Base-by-base conservation (phyloP, 2,113 vertebrate species). In the Muntiacus muntjak region DNA sequence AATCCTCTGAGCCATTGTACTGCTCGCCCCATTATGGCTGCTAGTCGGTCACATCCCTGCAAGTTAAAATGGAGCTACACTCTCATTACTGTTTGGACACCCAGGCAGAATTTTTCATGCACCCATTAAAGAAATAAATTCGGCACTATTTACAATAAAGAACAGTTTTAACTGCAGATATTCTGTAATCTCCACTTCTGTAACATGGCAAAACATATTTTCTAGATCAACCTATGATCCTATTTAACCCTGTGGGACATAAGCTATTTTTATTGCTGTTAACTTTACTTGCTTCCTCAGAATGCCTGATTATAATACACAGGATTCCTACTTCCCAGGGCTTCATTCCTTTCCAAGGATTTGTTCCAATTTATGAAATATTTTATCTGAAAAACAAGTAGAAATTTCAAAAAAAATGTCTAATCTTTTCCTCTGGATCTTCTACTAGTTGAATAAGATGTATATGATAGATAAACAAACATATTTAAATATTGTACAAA, bases 101-200 rank as follows among this genome's bases (percentile, higher is more conserved):
- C 12, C 23, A 50, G 76, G 76, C 13, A 91, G 67, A 92, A 90
- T 84, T 96, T 91, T 97, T 88, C 62, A 98, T 13, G 23, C 26
- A 78, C 16, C 60, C 55, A 74, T 89, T 74, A 79, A 95, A 86
- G 76, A 90, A 97, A 91, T 45, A 21, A 2, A 67, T 97, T 64
- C 58, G 62, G 45, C 15, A 8, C 28, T n/a, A 92, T 83, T 94
- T 94, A 93, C 4, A 88, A 50, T 95, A 96, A 96, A 92, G 67
- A 89, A 83, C n/a, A 87, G 47, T 87, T 92, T 88, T 33, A 52
- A 78, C 43, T 92, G 36, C 55, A 97, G 47, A 64, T 87, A 85
- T 52, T 89, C 76, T 64, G 5, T 58, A 91, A 64, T 87, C 57
- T 43, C 79, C 26, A 84, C 47, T 95, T 83, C 64, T 55, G 25